Evolutionary conservation across 2,888 invertebrate species (phyloP).

Genomic region (Drosophila quinaria): DNA sequence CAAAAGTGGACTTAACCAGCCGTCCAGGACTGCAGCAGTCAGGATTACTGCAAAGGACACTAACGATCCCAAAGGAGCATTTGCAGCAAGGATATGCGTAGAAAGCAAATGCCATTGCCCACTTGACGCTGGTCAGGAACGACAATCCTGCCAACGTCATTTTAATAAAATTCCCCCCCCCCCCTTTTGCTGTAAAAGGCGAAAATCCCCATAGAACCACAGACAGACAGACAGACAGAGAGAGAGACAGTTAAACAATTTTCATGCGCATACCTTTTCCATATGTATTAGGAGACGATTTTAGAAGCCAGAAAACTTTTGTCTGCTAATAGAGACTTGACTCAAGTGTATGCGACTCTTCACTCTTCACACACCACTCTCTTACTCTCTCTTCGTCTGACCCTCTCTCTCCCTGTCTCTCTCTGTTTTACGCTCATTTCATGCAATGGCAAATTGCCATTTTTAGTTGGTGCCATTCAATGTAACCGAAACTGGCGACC

Average conservation of each 20-base stretch:
- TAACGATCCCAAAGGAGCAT: constrained; percentile 65
- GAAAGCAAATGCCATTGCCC: constrained; percentile 59
- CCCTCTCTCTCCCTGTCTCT: background rate
- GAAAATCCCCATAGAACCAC: constrained; percentile 59
- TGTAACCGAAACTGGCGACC: constrained; percentile 79
- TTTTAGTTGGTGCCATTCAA: constrained; percentile 77
- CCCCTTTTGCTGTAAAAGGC: constrained; percentile 23
- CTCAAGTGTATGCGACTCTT: constrained; percentile 56
- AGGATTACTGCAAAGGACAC: constrained; percentile 55
- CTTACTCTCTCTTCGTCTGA: no score
- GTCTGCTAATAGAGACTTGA: constrained; percentile 82
- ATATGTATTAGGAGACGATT: constrained; percentile 59
- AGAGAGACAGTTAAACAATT: constrained; percentile 65
- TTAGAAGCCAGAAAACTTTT: constrained; percentile 43
- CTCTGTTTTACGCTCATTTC: constrained; percentile 42
- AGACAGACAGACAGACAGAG: constrained; percentile 22
- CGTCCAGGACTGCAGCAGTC: constrained; percentile 30
- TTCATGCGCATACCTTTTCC: constrained; percentile 68
- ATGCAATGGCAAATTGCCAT: constrained; percentile 83
- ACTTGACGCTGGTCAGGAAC: constrained; percentile 56
- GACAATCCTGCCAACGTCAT: constrained; percentile 52
- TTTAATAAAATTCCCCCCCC: constrained; percentile 66
- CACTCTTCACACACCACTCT: constrained; percentile 1
- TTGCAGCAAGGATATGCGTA: constrained; percentile 58
- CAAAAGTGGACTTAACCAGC: constrained; percentile 41